A percentile compares a stretch with the other conserved stretches of the same genome.
Conservation (phyloP, 2,113 vertebrate genomes). For the Scomber colias region DNA sequence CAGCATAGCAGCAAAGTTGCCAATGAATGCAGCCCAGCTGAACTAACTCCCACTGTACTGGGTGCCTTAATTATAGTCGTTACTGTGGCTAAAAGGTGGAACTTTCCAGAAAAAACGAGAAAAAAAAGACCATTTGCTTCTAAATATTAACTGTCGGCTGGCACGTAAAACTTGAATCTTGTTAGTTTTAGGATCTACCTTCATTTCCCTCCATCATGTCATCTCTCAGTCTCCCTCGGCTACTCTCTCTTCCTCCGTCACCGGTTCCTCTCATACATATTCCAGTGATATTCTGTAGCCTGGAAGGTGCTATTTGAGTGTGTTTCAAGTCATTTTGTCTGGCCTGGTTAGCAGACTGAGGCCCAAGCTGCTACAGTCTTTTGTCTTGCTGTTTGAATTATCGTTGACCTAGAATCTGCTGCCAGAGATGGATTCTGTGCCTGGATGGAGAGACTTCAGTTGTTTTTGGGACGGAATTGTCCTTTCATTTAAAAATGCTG, state of each 20-base stretch:
- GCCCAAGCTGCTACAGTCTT: constrained; percentile 60
- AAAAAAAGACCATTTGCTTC: constrained; percentile 49
- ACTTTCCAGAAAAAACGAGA: constrained; percentile 12
- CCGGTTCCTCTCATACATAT: constrained; percentile 57
- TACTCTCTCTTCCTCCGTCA: constrained; percentile 26
- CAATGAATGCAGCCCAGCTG: constrained; percentile 43
- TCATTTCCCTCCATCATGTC: constrained; percentile 22
- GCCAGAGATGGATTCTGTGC: constrained; percentile 31
- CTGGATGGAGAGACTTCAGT: constrained; percentile 43
- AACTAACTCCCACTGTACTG: constrained; percentile 4
- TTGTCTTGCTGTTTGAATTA: constrained; percentile 72
- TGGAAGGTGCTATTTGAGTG: constrained; percentile 48
- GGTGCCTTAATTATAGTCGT: constrained; percentile 42
- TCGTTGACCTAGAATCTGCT: constrained; percentile 65
- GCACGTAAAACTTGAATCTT: constrained; percentile 24
- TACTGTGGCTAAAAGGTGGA: constrained; percentile 29
- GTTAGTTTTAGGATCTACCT: constrained; percentile 67
- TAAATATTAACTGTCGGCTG: constrained; percentile 15
- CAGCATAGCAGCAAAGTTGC: not conserved
- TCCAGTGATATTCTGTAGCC: constrained; percentile 58
- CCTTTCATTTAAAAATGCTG: constrained; percentile 2
- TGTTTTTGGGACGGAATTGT: not conserved
- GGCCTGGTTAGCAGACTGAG: constrained; percentile 51
- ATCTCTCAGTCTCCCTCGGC: constrained; percentile 23
- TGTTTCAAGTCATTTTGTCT: constrained; percentile 66